Conservation (phyloP, 2,888 invertebrate genomes). For the Pandemis cinnamomeana region DNA sequence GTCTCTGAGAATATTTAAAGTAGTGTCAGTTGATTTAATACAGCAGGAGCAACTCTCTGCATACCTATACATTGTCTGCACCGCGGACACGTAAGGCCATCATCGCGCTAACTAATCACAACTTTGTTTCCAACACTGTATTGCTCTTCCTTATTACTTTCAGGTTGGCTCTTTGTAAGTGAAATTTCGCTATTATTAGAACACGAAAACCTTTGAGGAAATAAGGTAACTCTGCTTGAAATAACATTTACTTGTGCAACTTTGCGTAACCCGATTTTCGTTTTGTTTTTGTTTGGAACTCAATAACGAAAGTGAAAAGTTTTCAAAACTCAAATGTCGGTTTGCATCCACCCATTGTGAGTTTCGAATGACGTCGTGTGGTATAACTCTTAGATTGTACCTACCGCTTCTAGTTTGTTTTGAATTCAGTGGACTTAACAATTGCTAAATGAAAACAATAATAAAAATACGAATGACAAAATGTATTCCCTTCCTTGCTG, state of each 20-base stretch:
- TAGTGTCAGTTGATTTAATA: not conserved
- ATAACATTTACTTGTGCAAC: slow-evolving; percentile 20
- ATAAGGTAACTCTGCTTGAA: slow-evolving; percentile 8
- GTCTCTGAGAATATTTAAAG: not conserved
- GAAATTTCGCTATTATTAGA: slow-evolving; percentile 24
- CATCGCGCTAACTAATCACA: slow-evolving; percentile 21
- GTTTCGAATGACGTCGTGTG: not conserved
- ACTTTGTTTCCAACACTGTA: slow-evolving; percentile 21
- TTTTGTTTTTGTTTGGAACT: slow-evolving; percentile 21
- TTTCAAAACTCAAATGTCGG: not conserved
- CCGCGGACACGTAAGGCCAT: slow-evolving; percentile 9
- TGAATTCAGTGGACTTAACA: not conserved
- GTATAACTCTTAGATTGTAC: not conserved
- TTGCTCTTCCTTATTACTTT: slow-evolving; percentile 11
- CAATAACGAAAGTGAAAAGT: not conserved
- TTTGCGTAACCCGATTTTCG: slow-evolving; percentile 21
- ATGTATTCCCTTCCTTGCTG: too few species aligned
- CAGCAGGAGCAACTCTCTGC: not conserved
- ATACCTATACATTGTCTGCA: not conserved
- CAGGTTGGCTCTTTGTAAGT: slow-evolving; percentile 8
- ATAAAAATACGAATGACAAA: too few species aligned
- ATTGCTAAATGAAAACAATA: too few species aligned
- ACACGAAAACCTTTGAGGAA: slow-evolving; percentile 17
- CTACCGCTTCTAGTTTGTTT: not conserved
- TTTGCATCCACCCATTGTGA: not conserved